Evolutionary conservation across 2,888 invertebrate genomes (phyloP).

Genomic region (Marronus borbonicus): DNA sequence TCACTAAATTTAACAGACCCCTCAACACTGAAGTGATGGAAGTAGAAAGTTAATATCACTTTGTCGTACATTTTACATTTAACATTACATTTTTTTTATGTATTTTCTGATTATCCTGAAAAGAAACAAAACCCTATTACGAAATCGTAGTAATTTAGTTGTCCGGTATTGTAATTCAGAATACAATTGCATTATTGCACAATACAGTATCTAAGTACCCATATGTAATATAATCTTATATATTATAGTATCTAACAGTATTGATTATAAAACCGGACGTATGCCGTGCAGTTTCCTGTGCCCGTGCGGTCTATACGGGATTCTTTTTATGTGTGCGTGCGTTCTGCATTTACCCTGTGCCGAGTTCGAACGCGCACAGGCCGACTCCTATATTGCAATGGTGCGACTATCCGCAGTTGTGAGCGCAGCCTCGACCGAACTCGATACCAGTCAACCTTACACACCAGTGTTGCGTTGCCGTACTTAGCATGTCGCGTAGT

Average conservation of each 20-base stretch:
- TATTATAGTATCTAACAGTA: constrained; percentile 25
- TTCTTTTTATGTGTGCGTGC: too few species aligned
- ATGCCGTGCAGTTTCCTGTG: constrained; percentile 38
- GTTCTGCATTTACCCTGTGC: background rate
- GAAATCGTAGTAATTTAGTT: background rate
- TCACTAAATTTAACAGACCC: too few species aligned
- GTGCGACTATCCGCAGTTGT: constrained; percentile 56
- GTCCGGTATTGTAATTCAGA: background rate
- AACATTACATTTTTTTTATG: background rate
- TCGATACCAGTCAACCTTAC: constrained; percentile 27
- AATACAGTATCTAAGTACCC: constrained; percentile 3
- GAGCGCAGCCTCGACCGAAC: constrained; percentile 55
- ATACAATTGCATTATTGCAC: background rate
- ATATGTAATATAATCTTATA: constrained; percentile 22
- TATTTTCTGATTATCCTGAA: background rate
- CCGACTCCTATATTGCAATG: constrained; percentile 52
- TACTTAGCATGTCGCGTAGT: constrained; percentile 15
- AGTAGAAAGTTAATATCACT: too few species aligned
- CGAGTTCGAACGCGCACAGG: background rate
- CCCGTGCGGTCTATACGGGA: background rate
- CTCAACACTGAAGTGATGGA: too few species aligned
- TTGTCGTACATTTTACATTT: background rate
- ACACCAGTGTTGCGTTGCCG: constrained; percentile 37
- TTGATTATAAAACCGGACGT: constrained; percentile 42
- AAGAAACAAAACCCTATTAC: background rate